Evolutionary conservation across 2,888 invertebrate genomes (phyloP).

Genomic region (Sarcophaga variegata): DNA sequence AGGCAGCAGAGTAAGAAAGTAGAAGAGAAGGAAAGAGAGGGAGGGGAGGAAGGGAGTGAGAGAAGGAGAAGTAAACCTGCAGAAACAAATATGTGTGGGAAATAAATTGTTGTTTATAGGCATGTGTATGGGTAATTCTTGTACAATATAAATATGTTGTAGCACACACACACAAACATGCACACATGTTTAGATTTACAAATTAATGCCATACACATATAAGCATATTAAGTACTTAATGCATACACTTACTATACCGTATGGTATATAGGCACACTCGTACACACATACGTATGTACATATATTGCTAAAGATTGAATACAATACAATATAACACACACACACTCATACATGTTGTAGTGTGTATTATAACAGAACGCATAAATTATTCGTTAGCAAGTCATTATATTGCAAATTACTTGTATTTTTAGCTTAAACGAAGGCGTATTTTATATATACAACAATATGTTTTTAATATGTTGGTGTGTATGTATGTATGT

Average conservation of each 20-base stretch:
- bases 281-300: too few species aligned
- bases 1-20: neutral
- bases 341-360: neutral
- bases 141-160: slow-evolving; percentile 9
- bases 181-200: neutral
- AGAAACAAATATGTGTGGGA: neutral
- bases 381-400: slow-evolving; percentile 64
- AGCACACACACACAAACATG: neutral
- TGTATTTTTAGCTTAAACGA: slow-evolving; percentile 43
- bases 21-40: neutral
- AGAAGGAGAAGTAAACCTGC: neutral
- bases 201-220: slow-evolving; percentile 2
- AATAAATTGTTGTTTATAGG: neutral
- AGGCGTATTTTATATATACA: slow-evolving; percentile 26
- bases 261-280: neutral
- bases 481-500: neutral
- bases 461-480: slow-evolving; percentile 19
- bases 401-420: slow-evolving; percentile 66
- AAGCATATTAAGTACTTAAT: slow-evolving; percentile 17
- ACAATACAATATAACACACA: neutral
- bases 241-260: neutral
- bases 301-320: neutral
- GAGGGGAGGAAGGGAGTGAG: neutral
- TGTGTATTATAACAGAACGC: slow-evolving; percentile 34
- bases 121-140: neutral